A percentile compares a stretch with the other conserved stretches of the same genome.
phyloP scores from a whole-genome alignment of 2,113 vertebrate species.

The Urocolius indicus region DNA sequence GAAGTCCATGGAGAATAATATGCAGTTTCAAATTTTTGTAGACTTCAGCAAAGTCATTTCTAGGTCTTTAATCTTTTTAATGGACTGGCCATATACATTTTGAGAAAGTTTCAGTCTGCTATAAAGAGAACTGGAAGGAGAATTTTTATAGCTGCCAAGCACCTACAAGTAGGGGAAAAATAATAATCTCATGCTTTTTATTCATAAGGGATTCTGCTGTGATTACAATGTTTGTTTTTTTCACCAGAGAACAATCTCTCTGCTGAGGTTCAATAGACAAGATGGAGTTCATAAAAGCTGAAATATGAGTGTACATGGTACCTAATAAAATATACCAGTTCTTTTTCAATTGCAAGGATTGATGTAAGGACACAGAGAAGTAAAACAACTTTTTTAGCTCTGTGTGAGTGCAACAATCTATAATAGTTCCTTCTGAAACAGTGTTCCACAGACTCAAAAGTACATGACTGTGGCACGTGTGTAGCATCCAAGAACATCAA shows the following conservation, averaged over 20 bases:
- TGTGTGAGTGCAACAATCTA: not conserved
- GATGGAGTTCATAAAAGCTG: not conserved
- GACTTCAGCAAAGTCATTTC: not conserved
- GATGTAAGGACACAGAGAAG: not conserved
- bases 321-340: not conserved
- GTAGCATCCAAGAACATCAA: not conserved
- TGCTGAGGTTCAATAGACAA: not conserved
- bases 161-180: not conserved
- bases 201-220: not conserved
- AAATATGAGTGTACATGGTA: not conserved
- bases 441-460: not conserved
- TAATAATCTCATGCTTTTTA: not conserved
- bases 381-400: not conserved
- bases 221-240: not conserved
- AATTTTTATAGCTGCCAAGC: not conserved
- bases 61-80: slow-evolving; percentile 31
- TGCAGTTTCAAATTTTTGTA: not conserved
- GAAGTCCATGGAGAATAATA: not conserved
- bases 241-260: not conserved
- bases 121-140: not conserved
- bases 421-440: not conserved
- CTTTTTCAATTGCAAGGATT: not conserved
- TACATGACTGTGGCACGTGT: fast-evolving
- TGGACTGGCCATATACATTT: not conserved
- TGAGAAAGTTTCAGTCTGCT: not conserved